phyloP scores from a whole-genome alignment of 2,113 vertebrate genomes.

The Centrocercus urophasianus region DNA sequence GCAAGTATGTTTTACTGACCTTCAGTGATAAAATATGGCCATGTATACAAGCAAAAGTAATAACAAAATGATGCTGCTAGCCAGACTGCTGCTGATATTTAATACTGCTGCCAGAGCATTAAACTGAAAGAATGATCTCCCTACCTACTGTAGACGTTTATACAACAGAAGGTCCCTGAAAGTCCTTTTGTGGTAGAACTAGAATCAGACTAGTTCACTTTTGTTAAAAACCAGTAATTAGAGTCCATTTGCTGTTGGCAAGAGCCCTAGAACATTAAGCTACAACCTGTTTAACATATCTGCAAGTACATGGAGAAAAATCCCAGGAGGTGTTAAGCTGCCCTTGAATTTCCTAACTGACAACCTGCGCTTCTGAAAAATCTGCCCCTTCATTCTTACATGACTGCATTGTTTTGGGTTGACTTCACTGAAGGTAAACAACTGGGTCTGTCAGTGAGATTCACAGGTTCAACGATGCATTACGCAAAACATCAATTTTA shows the following conservation, averaged over 20 bases:
- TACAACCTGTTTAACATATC: not conserved
- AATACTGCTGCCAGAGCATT: not conserved
- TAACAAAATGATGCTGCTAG: not conserved
- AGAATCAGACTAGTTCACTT: not conserved
- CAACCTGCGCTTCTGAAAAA: not conserved
- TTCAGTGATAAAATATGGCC: not conserved
- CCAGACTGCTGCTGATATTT: not conserved
- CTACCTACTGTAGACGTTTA: not conserved
- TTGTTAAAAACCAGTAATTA: conserved; percentile 8
- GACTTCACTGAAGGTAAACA: conserved; percentile 5
- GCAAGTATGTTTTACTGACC: not conserved
- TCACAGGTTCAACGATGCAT: not conserved
- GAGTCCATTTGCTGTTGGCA: not conserved
- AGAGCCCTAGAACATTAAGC: not conserved
- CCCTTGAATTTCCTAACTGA: conserved; percentile 24
- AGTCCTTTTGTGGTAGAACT: not conserved
- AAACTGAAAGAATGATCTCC: not conserved
- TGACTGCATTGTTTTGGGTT: not conserved
- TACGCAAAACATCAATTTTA: conserved; percentile 1
- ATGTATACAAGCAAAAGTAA: not conserved
- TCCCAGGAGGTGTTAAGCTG: not conserved
- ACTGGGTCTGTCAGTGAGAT: not conserved
- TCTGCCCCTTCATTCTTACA: not conserved
- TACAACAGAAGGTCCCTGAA: not conserved
- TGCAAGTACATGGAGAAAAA: not conserved